These are phyloP conservation scores for Periparus ater DNA, from an alignment of 2,797 vertebrate genomes.

Conservation along the genomic window DNA sequence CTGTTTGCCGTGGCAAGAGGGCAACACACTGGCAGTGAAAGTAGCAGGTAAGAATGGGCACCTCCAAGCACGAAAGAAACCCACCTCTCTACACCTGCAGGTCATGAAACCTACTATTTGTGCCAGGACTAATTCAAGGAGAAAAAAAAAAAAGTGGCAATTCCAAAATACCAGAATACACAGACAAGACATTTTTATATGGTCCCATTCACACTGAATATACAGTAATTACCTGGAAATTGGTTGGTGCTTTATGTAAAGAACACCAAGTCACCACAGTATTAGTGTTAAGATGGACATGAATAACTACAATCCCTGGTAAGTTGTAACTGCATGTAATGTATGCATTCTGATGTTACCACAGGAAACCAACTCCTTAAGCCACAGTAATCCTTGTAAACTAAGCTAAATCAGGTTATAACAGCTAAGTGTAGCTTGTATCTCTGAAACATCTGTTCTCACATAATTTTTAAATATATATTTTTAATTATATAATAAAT, in stretches of 20 bases:
- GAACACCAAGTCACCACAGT: not conserved
- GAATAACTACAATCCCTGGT: not conserved
- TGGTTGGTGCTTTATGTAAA: not conserved
- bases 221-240: not conserved
- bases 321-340: not conserved
- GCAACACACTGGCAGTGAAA: fast-evolving
- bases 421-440: not conserved
- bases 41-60: not conserved
- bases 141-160: not conserved
- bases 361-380: not conserved
- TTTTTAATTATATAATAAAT: not conserved
- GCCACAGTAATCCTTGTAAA: not conserved
- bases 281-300: not conserved
- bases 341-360: not conserved
- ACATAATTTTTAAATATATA: not conserved
- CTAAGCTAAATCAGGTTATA: not conserved
- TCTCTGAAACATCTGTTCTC: not conserved
- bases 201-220: not conserved
- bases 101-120: not conserved
- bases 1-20: not conserved
- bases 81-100: not conserved
- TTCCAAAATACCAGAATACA: not conserved
- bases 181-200: not conserved
- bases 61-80: not conserved
- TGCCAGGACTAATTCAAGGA: not conserved